phyloP scores from a whole-genome alignment of 2,797 vertebrate genomes.

The Crocodylus rhombifer region DNA sequence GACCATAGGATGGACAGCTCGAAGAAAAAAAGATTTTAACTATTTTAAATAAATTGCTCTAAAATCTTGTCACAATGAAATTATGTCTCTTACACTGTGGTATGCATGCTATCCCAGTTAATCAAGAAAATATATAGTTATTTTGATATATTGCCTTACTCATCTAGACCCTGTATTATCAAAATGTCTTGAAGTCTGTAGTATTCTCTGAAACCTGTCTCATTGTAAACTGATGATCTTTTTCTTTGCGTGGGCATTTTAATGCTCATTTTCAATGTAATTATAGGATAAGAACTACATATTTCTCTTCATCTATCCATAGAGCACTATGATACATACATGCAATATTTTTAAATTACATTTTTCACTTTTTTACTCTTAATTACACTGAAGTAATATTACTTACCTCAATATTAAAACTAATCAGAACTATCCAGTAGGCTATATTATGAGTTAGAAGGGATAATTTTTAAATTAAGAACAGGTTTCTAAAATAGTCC shows the following conservation, averaged over 20 bases:
- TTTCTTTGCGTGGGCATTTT: not conserved
- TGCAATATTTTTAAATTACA: not conserved
- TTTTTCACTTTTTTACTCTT: not conserved
- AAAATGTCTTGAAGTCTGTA: not conserved
- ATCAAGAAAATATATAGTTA: not conserved
- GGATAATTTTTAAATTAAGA: not conserved
- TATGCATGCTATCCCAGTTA: not conserved
- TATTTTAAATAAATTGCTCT: not conserved
- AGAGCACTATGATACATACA: not conserved
- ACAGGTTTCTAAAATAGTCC: not conserved
- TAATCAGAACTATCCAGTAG: not conserved
- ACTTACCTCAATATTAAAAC: not conserved
- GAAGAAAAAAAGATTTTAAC: not conserved
- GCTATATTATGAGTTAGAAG: not conserved
- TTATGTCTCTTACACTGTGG: not conserved
- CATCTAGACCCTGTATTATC: not conserved
- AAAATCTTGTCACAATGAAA: not conserved
- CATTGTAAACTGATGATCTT: not conserved
- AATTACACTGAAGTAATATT: not conserved
- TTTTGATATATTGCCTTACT: not conserved
- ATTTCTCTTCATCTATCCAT: not conserved
- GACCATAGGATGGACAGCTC: not conserved
- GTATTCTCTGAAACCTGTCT: not conserved
- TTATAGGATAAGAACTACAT: not conserved
- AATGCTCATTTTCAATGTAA: not conserved